Base-by-base conservation (phyloP, 2,888 invertebrate species). In the Clusia tigrina region DNA sequence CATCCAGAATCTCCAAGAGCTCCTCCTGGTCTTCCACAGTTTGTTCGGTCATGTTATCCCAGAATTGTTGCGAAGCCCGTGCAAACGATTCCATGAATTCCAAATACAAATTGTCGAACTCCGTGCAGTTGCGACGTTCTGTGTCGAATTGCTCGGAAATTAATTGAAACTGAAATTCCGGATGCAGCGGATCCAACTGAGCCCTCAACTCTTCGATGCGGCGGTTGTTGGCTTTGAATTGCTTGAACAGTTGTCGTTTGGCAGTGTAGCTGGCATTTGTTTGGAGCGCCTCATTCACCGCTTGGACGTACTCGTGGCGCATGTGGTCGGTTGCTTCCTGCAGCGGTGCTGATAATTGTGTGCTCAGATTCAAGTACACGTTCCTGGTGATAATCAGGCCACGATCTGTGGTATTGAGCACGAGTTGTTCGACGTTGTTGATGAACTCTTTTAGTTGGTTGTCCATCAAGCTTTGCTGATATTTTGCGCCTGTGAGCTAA, bases 61-160 rank as follows among this genome's bases (percentile, higher is more conserved):
- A 69, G 17, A 71, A 48, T 0, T 18, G 32, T 56, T 66, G 56
- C 0, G 71, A 69, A 12, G 65, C 56, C 12, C 6, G n/a, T 23
- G 65, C 58, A 52, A 72, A 72, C 2, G 55, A 22, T 5, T 60
- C 20, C 69, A 72, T 70, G 42, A 72, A 72, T 12, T 59, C 26
- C 62, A 69, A 58, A 65, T 72, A 72, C 18, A 72, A 63, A 66
- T 69, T 68, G 54, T 72, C 71, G 55, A 72, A 69, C 46, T 69
- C 67, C 2, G 72, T 72, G 23, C 42, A 24, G 59, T 71, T 72
- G 32, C 54, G 62, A 1, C 65, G 64, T 9, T 25, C 12, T 22
- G 60, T 66, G 56, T 69, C 65, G 54, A 71, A 72, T 12, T 68
- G 69, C 20, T 64, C 60, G 0, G 72, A 72, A 25, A 72, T 71